A percentile compares a stretch with the other conserved stretches of the same genome.
Evolutionary conservation across 2,888 invertebrate genomes (phyloP).

Genomic region (Serripes groenlandicus): DNA sequence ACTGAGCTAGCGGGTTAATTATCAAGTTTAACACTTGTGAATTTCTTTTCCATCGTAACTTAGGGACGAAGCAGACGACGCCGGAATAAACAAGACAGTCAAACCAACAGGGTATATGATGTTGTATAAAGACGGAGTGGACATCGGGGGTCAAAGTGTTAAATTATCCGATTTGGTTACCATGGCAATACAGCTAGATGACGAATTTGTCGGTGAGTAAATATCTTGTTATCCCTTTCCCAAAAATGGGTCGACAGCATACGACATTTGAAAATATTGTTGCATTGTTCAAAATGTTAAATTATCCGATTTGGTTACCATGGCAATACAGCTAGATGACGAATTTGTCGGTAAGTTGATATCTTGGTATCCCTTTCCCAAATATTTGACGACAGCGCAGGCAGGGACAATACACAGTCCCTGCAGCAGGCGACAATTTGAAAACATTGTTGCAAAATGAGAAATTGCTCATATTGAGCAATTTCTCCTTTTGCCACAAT

Average conservation of each 20-base stretch:
- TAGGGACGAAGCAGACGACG: slow-evolving; percentile 52
- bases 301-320: slow-evolving; percentile 61
- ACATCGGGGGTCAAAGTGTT: slow-evolving; percentile 59
- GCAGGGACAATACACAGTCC: too few species aligned
- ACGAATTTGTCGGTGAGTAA: slow-evolving; percentile 48
- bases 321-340: slow-evolving; percentile 61
- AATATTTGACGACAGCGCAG: too few species aligned
- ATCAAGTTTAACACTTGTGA: neutral
- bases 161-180: slow-evolving; percentile 61
- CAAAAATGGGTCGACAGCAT: too few species aligned
- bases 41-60: neutral
- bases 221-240: neutral
- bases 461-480: too few species aligned
- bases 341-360: slow-evolving; percentile 61
- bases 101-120: slow-evolving; percentile 61
- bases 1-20: too few species aligned
- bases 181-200: slow-evolving; percentile 63
- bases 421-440: too few species aligned
- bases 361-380: too few species aligned
- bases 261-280: too few species aligned
- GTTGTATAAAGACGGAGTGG: slow-evolving; percentile 62
- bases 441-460: too few species aligned
- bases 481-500: too few species aligned
- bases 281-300: slow-evolving; percentile 64
- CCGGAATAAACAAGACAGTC: slow-evolving; percentile 61